Evolutionary conservation across 2,888 invertebrate species (phyloP).

Genomic region (Perizoma affinitatum): DNA sequence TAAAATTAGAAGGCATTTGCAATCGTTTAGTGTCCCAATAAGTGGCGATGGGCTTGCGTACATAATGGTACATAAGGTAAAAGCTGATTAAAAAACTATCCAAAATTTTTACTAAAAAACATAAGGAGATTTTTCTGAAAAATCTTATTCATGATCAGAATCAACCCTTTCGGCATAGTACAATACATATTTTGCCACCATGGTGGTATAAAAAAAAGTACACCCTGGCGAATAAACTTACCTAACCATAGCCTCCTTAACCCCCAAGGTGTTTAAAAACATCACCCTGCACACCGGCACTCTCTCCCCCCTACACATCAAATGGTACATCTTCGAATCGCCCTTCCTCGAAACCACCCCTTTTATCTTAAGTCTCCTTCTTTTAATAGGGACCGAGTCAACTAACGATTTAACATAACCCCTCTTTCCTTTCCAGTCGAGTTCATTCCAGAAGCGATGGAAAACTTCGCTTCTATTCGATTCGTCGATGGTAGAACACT

Average conservation of each 20-base stretch:
- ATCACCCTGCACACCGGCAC: constrained; percentile 58
- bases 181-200: too few relatives aligned
- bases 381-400: constrained; percentile 54
- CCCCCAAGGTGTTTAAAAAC: constrained; percentile 63
- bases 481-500: constrained; percentile 50
- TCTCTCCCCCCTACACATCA: constrained; percentile 45
- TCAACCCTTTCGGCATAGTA: too few relatives aligned
- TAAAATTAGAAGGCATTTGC: too few relatives aligned
- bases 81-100: too few relatives aligned
- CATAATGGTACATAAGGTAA: too few relatives aligned
- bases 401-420: constrained; percentile 53
- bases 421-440: constrained; percentile 63
- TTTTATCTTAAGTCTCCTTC: constrained; percentile 51
- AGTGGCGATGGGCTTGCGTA: too few relatives aligned
- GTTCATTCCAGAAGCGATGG: constrained; percentile 58
- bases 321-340: constrained; percentile 58
- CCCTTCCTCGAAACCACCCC: constrained; percentile 55
- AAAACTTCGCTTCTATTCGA: constrained; percentile 52
- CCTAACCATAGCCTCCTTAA: constrained; percentile 67
- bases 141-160: too few relatives aligned
- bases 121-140: too few relatives aligned
- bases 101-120: too few relatives aligned
- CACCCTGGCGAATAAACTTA: constrained; percentile 26
- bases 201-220: too few relatives aligned
- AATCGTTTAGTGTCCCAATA: too few relatives aligned